Evolutionary conservation across 2,113 vertebrate genomes (phyloP), one percentile per base, ranked within the genome.

Genomic region (Nematolebias whitei): DNA sequence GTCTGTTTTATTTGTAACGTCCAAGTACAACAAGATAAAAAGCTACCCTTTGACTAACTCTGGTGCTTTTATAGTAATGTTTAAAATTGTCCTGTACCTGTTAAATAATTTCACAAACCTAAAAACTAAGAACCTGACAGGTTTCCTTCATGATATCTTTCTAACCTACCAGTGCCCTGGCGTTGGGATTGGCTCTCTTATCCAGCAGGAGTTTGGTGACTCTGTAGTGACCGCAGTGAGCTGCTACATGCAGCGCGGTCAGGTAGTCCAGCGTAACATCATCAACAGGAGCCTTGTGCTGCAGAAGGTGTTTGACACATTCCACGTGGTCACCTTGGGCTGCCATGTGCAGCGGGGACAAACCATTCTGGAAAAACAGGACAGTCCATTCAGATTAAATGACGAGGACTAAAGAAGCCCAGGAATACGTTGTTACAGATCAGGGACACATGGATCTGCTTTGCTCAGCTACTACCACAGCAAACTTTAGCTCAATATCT

Each of bases 181-280:
- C 96, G 2, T 99, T 99, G 26, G 98, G 96, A 80, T 98, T 98
- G 87, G 96, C 98, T 85, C 96, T 93, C 93, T 98, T 98, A 93
- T 99, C 97, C 91, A 99, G 94, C 9, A 99, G 94, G 44, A 98
- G 95, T 59, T 99, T 98, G 88, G 98, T 98, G 74, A 98, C 98
- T 1, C 94, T 91, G 84, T 98, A 99, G 87, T 98, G 98, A 2
- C 97, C 98, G 0, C 98, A 99, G 91, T 99, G 98, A 0, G 98
- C 98, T 0, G 98, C 97, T 65, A 99, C 98, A 0, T 99, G 98
- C 9, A 99, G 90, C 0, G 97, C 95, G 0, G 98, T 99, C 92
- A 99, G 90, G 91, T 98, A 99, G 86, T 99, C 98, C 84, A 99
- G 50, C 0, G 98, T 99, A 76, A 99, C 97, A 0, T 99, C 98